Percentiles rank a stretch among this genome's conserved stretches.
These are phyloP conservation scores for Cheilosia grossa DNA, from an alignment of 2,888 invertebrate genomes.

Conservation along the genomic window DNA sequence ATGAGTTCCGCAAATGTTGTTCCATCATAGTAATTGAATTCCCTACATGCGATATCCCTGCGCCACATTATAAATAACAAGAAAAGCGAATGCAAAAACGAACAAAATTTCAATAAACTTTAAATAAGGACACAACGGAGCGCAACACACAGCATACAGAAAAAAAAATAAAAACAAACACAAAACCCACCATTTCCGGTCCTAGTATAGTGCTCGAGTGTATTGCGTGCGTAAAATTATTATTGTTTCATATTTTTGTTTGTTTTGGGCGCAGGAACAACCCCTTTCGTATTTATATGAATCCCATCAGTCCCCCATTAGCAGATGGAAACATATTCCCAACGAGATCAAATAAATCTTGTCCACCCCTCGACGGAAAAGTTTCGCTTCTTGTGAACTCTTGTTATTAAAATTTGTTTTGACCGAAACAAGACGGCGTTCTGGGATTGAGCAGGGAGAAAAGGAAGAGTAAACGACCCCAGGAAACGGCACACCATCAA, in stretches of 20 bases:
- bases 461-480: background rate
- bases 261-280: slow-evolving; percentile 29
- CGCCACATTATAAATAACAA: slow-evolving; percentile 68
- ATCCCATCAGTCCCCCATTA: slow-evolving; percentile 56
- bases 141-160: background rate
- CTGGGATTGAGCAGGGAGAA: background rate
- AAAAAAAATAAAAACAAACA: background rate
- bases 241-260: slow-evolving; percentile 62
- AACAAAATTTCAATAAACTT: slow-evolving; percentile 65
- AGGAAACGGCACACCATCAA: slow-evolving; percentile 17
- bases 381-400: slow-evolving; percentile 11
- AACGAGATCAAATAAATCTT: slow-evolving; percentile 61
- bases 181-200: slow-evolving; percentile 31
- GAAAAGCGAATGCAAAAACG: slow-evolving; percentile 45
- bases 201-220: background rate
- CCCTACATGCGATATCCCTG: slow-evolving; percentile 43
- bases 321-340: slow-evolving; percentile 52
- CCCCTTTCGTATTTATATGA: slow-evolving; percentile 27
- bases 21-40: slow-evolving; percentile 74
- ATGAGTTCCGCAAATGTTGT: slow-evolving; percentile 64
- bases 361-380: slow-evolving; percentile 21
- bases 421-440: slow-evolving; percentile 63
- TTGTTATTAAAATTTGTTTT: slow-evolving; percentile 71
- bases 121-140: slow-evolving; percentile 36
- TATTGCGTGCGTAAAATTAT: slow-evolving; percentile 68